These are phyloP conservation scores for Cebus imitator DNA, from an alignment of 2,113 vertebrate species.

Conservation along the genomic window DNA sequence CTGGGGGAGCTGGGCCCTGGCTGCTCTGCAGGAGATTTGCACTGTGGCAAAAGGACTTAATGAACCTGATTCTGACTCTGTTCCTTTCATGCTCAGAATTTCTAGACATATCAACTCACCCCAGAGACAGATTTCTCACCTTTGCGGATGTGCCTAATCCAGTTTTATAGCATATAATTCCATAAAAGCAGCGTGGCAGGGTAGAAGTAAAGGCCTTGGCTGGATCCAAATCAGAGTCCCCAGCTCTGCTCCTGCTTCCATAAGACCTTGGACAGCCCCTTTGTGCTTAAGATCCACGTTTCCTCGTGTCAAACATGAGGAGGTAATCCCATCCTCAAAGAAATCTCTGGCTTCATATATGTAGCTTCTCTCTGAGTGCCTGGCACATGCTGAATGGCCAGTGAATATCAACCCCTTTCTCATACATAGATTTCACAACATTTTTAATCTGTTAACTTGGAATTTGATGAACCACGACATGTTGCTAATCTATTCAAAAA, in stretches of 20 bases:
- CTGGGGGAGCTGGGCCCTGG: rapidly evolving
- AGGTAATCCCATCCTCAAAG: no score
- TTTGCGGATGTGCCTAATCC: background rate
- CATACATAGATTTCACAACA: background rate
- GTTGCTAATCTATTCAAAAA: background rate
- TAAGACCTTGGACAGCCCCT: no score
- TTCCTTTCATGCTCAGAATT: background rate
- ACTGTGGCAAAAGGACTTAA: rapidly evolving
- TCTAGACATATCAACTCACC: background rate
- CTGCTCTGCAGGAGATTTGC: rapidly evolving
- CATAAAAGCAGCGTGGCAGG: rapidly evolving
- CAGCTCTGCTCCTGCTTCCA: rapidly evolving
- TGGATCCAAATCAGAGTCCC: background rate
- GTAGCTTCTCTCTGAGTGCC: background rate
- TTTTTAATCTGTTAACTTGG: background rate
- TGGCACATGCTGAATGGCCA: rapidly evolving
- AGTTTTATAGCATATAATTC: rapidly evolving
- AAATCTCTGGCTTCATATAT: background rate
- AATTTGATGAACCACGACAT: rapidly evolving
- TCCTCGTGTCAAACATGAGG: background rate
- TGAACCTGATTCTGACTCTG: rapidly evolving
- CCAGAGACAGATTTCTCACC: background rate
- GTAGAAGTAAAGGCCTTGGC: background rate
- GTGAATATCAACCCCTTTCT: background rate
- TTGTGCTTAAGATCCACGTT: background rate